Base-by-base conservation (phyloP, 2,888 invertebrate species). In the Chaetogeoica ovagalla region DNA sequence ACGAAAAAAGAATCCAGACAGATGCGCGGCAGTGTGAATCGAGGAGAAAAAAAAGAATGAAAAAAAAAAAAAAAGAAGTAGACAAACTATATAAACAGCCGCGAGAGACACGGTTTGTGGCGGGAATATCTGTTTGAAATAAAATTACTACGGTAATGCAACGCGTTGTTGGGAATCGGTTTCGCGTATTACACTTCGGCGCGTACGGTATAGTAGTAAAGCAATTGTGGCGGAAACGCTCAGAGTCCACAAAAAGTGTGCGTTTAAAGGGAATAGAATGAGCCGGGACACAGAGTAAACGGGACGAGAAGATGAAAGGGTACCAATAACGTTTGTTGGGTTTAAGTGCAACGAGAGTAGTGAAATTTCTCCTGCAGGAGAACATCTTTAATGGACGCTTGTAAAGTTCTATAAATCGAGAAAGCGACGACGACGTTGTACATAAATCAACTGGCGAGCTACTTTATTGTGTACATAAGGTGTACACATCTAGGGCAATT, bases 361-460 rank as follows among this genome's bases (percentile, higher is more conserved):
- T 39, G 37, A 55, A 65, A 74, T 63, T 39, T 74, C n/a, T 74
- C 55, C 74, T 65, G 21, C 74, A 21, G 30, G 30, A 30, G 19
- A 74, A 65, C 55, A 21, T 55, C 63, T 39, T 55, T 74, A 65
- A 74, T 39, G 74, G 74, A 74, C 74, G 21, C 55, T 37, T 65
- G 55, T 74, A 74, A 74, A 74, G 74, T 74, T 63, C 63, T 74
- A 65, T 74, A 55, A 74, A 74, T 74, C 52, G 63, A 65, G 55
- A 15, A 65, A 55, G 37, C 8, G 55, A 11, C 48, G 48, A 11
- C 30, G 30, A 30, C 30, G 30, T 30, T 30, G 30, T 48, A 21
- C 30, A 65, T 74, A 74, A 74, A 74, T 74, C 74, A 65, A 21
- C 30, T 63, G 55, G 55, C 19, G 39, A 2, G 63, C 55, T 52